Evolutionary conservation across 2,888 invertebrate genomes (phyloP).

Genomic region (Microctonus aethiopoides): DNA sequence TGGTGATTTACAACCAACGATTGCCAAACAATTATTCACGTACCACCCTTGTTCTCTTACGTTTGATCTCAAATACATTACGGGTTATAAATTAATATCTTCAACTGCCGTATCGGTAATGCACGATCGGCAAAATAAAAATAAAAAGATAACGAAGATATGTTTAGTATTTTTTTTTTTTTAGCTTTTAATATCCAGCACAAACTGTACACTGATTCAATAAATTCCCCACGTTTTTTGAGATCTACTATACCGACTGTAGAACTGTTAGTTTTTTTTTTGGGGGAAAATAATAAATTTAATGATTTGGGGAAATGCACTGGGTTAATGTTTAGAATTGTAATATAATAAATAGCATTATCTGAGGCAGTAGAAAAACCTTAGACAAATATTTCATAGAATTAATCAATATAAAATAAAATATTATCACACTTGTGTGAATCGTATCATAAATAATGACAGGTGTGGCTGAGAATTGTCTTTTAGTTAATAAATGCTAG

Average conservation of each 20-base stretch:
- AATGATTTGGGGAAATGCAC: no score
- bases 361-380: neutral
- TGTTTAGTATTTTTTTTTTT: no score
- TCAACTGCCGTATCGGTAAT: constrained; percentile 30
- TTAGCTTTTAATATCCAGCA: no score
- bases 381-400: neutral
- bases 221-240: neutral
- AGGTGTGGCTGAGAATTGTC: no score
- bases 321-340: neutral
- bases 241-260: neutral
- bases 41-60: constrained; percentile 54
- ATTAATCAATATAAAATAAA: neutral
- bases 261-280: neutral
- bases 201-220: neutral
- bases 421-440: no score
- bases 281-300: no score
- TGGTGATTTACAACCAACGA: neutral
- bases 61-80: constrained; percentile 65
- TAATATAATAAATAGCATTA: neutral
- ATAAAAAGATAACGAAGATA: neutral
- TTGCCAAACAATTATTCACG: constrained; percentile 54
- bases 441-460: no score
- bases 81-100: constrained; percentile 55
- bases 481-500: no score
- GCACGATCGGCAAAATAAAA: constrained; percentile 44